phyloP scores from a whole-genome alignment of 2,888 invertebrate genomes.

The Limnephilus auricula region DNA sequence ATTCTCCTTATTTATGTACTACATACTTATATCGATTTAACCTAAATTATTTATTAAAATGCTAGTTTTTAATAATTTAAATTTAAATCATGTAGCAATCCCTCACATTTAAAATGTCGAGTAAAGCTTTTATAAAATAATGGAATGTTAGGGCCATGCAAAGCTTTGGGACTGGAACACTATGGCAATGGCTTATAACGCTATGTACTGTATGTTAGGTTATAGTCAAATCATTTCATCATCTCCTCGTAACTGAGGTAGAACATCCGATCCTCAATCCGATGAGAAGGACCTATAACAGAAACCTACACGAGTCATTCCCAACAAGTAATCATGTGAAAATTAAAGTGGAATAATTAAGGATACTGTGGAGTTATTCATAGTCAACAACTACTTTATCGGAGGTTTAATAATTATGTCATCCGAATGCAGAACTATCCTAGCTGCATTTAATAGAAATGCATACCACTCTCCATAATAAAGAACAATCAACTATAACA shows the following conservation, averaged over 20 bases:
- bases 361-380: not conserved
- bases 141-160: not conserved
- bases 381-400: not conserved
- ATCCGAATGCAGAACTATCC: not conserved
- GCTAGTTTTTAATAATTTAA: conserved; percentile 7
- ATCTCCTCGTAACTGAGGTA: not conserved
- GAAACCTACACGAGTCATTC: not conserved
- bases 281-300: not conserved
- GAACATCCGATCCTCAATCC: not conserved
- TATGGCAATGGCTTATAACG: not conserved
- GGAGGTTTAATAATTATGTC: not conserved
- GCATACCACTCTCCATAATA: too few species aligned
- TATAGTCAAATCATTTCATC: not conserved
- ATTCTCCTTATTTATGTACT: conserved; percentile 27
- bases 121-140: not conserved
- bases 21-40: conserved; percentile 5
- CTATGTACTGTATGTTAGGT: not conserved
- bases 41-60: conserved; percentile 36
- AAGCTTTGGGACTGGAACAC: not conserved
- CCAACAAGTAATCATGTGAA: not conserved
- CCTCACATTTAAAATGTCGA: not conserved
- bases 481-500: not conserved
- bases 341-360: not conserved
- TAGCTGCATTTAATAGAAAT: not conserved
- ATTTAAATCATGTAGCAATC: conserved; percentile 6